These are phyloP conservation scores for Scomber colias DNA, from an alignment of 2,113 vertebrate genomes.

Conservation along the genomic window DNA sequence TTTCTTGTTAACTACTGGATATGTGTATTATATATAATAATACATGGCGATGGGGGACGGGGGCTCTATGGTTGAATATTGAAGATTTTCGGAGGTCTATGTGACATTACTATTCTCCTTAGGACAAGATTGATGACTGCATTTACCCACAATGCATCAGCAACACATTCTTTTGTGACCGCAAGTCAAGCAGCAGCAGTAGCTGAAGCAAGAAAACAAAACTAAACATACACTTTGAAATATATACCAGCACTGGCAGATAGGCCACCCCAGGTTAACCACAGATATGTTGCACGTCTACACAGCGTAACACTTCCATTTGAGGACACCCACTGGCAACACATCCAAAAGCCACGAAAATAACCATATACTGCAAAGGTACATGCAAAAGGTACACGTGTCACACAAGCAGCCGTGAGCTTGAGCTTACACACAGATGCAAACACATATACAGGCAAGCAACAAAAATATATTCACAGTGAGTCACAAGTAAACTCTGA, in stretches of 20 bases:
- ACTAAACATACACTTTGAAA: constrained; percentile 66
- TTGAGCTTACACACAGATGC: constrained; percentile 21
- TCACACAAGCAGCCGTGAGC: constrained; percentile 22
- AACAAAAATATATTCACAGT: constrained; percentile 32
- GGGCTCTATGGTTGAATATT: not conserved
- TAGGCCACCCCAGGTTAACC: constrained; percentile 62
- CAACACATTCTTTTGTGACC: constrained; percentile 37
- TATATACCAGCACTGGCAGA: constrained; percentile 53
- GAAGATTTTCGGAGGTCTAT: not conserved
- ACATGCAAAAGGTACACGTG: constrained; percentile 33
- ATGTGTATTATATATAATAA: no score
- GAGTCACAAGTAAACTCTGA: constrained; percentile 60
- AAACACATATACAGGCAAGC: constrained; percentile 15
- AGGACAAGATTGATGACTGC: constrained; percentile 12
- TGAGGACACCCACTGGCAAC: constrained; percentile 45
- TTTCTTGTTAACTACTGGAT: no score
- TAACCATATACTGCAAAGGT: constrained; percentile 39
- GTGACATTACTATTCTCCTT: constrained; percentile 10
- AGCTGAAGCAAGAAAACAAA: constrained; percentile 55
- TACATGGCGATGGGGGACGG: no score
- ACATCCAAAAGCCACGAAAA: constrained; percentile 50
- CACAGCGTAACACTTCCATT: constrained; percentile 27
- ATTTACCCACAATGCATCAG: constrained; percentile 41
- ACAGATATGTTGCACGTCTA: constrained; percentile 57
- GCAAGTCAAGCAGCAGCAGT: constrained; percentile 42